Base-by-base conservation (phyloP, 2,888 invertebrate genomes). In the Synergus umbraculus region DNA sequence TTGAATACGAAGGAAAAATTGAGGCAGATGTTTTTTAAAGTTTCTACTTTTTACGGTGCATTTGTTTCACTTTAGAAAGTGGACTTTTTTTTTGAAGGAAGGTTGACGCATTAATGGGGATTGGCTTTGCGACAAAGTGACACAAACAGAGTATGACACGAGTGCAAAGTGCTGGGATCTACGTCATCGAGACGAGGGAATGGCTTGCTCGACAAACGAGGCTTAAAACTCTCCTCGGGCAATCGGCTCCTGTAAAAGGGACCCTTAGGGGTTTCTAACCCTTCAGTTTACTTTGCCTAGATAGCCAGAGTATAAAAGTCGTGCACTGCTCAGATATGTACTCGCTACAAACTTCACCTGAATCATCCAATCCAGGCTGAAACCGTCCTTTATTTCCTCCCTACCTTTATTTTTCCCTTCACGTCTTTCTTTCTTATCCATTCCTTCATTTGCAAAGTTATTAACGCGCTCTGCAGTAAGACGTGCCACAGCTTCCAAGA, bases 61-160 rank as follows among this genome's bases (percentile, higher is more conserved):
- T 54, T 54, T 29, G 8, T 54, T 54, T 8, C 41, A 69, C 13
- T 69, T 18, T 22, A 49, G 15, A 46, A 29, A 29, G 44, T 29
- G 15, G 46, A 18, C 13, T 69, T 69, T 49, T 29, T 22, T 46
- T 49, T 29, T 29, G 29, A 22, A 69, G 12, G 46, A 46, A 44
- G 46, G 22, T 69, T 69, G 67, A 46, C 22, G 46, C 46, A 29
- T 69, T 46, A 69, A 69, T 69, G 67, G 22, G 67, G 46, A 69
- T 69, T 49, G 67, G 67, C 67, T 69, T 13, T 18, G 46, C 67
- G 67, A 46, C 46, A 69, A 69, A 69, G 67, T 69, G 46, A 69
- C 46, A 69, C 67, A 49, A 69, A 69, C 67, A 69, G 29, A 46
- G 67, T 69, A 69, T 69, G 67, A 69, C 67, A 69, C 29, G 67